Percentiles rank a stretch among this genome's conserved stretches.
Evolutionary conservation across 2,888 invertebrate genomes (phyloP).

Genomic region (Cataglyphis altisquamis): DNA sequence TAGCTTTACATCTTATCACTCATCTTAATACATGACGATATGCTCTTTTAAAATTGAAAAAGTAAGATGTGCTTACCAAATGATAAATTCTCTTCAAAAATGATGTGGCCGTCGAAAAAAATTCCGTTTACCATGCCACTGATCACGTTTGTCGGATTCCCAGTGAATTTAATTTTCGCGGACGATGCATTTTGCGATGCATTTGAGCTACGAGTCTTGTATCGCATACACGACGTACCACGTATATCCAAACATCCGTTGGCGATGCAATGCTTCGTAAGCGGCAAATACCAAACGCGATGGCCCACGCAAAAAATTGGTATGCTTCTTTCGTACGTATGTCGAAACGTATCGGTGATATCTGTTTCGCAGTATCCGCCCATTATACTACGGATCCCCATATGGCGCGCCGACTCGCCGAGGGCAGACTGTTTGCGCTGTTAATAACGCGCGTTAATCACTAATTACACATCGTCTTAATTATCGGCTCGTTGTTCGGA

Average conservation of each 20-base stretch:
- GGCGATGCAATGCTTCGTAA: conserved; percentile 15
- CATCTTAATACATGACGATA: background rate
- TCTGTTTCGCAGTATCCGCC: conserved; percentile 23
- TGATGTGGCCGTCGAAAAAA: background rate
- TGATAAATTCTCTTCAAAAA: conserved; percentile 15
- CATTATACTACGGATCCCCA: conserved; percentile 45
- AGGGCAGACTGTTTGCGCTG: conserved; percentile 65
- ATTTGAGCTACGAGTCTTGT: background rate
- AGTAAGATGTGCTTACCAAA: conserved; percentile 22
- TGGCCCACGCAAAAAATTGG: conserved; percentile 21
- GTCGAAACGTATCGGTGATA: conserved; percentile 59
- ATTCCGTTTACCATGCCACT: conserved; percentile 6
- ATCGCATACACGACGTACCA: conserved; percentile 11
- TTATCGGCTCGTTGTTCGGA: conserved; percentile 76
- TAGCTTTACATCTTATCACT: background rate
- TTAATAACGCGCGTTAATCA: conserved; percentile 75
- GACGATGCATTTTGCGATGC: conserved; percentile 25
- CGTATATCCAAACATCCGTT: conserved; percentile 33
- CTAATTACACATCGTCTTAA: conserved; percentile 78
- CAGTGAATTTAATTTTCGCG: conserved; percentile 41
- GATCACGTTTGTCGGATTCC: conserved; percentile 27
- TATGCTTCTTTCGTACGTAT: conserved; percentile 49
- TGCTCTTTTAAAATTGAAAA: background rate
- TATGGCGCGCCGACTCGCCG: conserved; percentile 57
- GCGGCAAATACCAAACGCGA: conserved; percentile 37